These are phyloP conservation scores for Antheraea assamensis DNA, from an alignment of 2,888 invertebrate species.

Conservation along the genomic window DNA sequence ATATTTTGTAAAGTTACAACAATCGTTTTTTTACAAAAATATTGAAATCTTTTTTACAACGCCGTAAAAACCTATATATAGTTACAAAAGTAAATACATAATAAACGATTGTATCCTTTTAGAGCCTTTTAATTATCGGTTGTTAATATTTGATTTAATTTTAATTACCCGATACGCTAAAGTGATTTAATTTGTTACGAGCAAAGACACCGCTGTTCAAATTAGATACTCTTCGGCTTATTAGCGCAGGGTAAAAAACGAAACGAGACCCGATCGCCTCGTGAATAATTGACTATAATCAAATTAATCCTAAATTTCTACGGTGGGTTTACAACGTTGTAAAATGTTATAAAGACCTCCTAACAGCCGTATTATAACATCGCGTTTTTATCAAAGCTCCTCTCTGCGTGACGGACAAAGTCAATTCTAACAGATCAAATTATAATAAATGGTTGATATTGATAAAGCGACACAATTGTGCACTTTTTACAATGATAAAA, in stretches of 20 bases:
- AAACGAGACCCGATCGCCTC: conserved; percentile 72
- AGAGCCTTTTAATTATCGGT: conserved; percentile 78
- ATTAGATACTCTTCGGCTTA: conserved; percentile 80
- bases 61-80: conserved; percentile 37
- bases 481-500: background rate
- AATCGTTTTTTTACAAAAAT: no score
- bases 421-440: conserved; percentile 10
- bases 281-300: conserved; percentile 82
- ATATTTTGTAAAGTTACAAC: no score
- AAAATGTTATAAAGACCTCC: conserved; percentile 79
- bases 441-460: conserved; percentile 6
- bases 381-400: conserved; percentile 54
- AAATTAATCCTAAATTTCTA: conserved; percentile 82
- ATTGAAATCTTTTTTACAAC: conserved; percentile 22
- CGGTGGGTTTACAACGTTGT: conserved; percentile 80
- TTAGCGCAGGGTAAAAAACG: conserved; percentile 75
- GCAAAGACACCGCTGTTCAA: conserved; percentile 79
- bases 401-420: conserved; percentile 24
- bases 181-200: conserved; percentile 79
- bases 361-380: conserved; percentile 70
- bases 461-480: conserved; percentile 5
- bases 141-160: conserved; percentile 77
- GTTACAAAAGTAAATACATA: conserved; percentile 54
- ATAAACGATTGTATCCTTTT: conserved; percentile 64
- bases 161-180: conserved; percentile 77